These are phyloP conservation scores for Nothoprocta pentlandii DNA, from an alignment of 2,113 vertebrate genomes.

Conservation along the genomic window DNA sequence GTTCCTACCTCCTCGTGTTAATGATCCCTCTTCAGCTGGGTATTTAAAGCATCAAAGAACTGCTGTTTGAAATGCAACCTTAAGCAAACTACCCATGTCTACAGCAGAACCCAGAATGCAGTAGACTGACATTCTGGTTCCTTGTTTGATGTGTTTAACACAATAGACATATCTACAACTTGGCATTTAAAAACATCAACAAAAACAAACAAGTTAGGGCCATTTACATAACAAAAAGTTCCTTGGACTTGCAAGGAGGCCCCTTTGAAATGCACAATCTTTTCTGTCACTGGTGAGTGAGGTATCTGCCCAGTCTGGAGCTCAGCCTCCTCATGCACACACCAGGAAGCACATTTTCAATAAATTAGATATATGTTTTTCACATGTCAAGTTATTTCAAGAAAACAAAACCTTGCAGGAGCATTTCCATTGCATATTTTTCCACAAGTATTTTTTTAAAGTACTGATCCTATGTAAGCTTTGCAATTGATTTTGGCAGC, in stretches of 20 bases:
- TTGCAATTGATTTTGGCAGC: not conserved
- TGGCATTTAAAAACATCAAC: conserved; percentile 47
- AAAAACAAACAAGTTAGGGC: conserved; percentile 42
- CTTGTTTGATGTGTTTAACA: conserved; percentile 62
- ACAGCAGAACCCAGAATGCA: not conserved
- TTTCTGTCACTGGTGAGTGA: conserved; percentile 20
- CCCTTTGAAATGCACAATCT: conserved; percentile 68
- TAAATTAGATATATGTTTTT: not conserved
- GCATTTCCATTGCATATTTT: not conserved
- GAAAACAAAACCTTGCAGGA: not conserved
- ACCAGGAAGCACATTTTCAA: not conserved
- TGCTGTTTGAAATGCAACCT: conserved; percentile 52
- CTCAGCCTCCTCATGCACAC: not conserved
- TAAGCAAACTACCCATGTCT: conserved; percentile 11
- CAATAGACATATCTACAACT: conserved; percentile 46
- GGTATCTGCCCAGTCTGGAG: not conserved
- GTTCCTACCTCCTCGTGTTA: not conserved
- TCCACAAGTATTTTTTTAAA: not conserved
- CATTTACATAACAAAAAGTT: conserved; percentile 71
- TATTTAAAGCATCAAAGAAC: conserved; percentile 5
- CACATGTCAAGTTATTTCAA: not conserved
- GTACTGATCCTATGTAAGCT: not conserved
- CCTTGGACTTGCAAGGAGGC: conserved; percentile 48
- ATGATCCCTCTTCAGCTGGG: not conserved
- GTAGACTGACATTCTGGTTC: not conserved